Conservation (phyloP, 92 coral and sea anemone species). For the Palythoa caribaeorum region DNA sequence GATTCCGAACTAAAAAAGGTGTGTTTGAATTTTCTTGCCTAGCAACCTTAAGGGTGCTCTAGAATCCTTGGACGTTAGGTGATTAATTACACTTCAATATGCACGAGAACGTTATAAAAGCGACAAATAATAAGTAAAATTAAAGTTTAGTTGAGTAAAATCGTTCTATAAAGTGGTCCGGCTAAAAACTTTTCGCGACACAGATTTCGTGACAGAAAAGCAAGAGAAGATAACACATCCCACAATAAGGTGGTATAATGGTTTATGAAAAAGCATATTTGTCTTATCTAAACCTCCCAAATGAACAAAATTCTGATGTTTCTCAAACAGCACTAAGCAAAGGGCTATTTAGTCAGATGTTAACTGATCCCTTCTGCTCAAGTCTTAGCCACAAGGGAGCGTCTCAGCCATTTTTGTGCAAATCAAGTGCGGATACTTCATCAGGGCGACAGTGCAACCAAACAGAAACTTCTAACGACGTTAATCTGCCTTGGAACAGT, state of each 20-base stretch:
- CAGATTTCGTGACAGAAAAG: too few relatives aligned
- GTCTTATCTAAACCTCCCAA: background rate
- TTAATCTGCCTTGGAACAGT: background rate
- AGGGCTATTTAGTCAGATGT: background rate
- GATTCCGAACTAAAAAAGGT: background rate
- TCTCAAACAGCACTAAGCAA: background rate
- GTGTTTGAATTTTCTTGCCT: background rate
- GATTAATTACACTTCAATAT: background rate
- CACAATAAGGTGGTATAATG: background rate
- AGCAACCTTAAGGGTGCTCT: background rate
- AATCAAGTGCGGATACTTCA: background rate
- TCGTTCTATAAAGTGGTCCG: background rate
- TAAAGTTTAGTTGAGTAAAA: background rate
- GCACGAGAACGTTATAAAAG: background rate
- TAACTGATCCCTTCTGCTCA: background rate
- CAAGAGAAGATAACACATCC: background rate
- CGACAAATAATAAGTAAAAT: background rate
- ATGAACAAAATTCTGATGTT: background rate
- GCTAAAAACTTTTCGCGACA: background rate
- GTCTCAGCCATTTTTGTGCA: background rate
- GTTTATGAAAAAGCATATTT: background rate
- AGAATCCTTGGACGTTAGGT: background rate
- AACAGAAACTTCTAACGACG: background rate
- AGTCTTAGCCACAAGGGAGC: background rate
- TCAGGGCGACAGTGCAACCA: background rate